Evolutionary conservation across 1,140 invertebrate genomes (phyloP), one percentile per base, ranked within the genome.

Genomic region (Drosophila dunni): DNA sequence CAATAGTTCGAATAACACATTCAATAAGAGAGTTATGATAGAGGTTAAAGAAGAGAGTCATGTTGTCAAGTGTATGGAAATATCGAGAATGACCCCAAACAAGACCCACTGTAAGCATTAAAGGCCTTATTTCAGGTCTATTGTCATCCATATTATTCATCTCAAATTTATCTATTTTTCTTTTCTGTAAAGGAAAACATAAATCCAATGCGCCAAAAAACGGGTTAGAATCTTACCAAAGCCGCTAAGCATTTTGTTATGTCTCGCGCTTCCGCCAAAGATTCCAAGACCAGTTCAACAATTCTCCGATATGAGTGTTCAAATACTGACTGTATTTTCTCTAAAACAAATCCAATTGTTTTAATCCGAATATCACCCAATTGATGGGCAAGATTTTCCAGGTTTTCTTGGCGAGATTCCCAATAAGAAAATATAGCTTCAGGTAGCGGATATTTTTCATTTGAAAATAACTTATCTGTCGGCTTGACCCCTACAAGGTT

Each of bases 311-410:
- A 97, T 46, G 94, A 94, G 45, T 93, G 93, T 33, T 95, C 94
- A 89, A 97, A 97, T 15, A 95, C 95, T 67, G 96, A 97, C 36
- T 95, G 93, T 1, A 95, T 95, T 63, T 94, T 92, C 89, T 97
- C 95, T 3, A 98, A 90, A 44, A 97, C 94, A 57, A 94, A 94
- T 1, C 95, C 96, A 94, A 98, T 97, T 76, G 95, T 96, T 80
- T 96, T 95, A 0, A 98, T 96, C 76, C 96, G 93, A 7, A 95
- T 95, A 89, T 97, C 96, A 36, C 94, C 93, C 51, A 97, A 89
- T 85, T 98, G 97, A 58, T 96, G 95, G 79, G 97, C 97, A 69
- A 98, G 96, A 46, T 95, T 96, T 91, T 97, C 96, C 2, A 98
- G 93, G 93, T 97, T 96, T 29, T 95, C 94, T 1, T 96, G 91